phyloP scores from a whole-genome alignment of 2,797 vertebrate genomes.

The Pipistrellus pipistrellus region DNA sequence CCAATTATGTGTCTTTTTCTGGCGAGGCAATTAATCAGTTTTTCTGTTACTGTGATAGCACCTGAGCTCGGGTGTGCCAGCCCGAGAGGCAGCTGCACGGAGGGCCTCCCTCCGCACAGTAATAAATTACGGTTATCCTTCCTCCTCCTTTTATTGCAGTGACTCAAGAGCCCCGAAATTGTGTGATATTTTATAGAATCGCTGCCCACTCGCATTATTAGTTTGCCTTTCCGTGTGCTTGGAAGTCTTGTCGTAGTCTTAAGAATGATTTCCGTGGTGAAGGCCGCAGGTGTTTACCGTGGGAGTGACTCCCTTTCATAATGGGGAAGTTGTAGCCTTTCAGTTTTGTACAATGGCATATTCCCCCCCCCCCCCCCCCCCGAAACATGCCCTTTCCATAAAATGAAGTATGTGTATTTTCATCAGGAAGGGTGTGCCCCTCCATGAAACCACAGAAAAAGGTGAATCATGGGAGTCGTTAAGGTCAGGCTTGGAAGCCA shows the following conservation, averaged over 20 bases:
- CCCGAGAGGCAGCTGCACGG: background rate
- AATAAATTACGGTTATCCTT: background rate
- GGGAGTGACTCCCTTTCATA: conserved; percentile 18
- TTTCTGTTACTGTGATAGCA: conserved; percentile 57
- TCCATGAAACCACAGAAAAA: conserved; percentile 9
- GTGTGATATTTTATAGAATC: conserved; percentile 36
- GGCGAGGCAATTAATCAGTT: conserved; percentile 56
- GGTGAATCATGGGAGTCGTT: background rate
- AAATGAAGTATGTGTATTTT: conserved; percentile 48
- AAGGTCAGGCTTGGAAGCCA: background rate
- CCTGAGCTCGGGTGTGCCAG: conserved; percentile 19
- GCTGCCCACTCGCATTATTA: conserved; percentile 7
- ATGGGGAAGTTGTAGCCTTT: background rate
- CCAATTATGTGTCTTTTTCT: conserved; percentile 62
- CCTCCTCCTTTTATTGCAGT: conserved; percentile 7
- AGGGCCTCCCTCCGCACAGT: conserved; percentile 28
- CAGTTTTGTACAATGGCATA: background rate
- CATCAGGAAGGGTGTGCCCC: background rate
- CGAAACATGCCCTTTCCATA: conserved; percentile 33
- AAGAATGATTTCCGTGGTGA: conserved; percentile 1
- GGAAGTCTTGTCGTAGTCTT: conserved; percentile 16
- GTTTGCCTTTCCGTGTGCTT: conserved; percentile 34
- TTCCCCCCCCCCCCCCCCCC: background rate
- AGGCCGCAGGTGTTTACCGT: background rate
- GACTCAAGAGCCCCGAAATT: background rate